Evolutionary conservation across 2,113 vertebrate genomes (phyloP), one percentile per base, ranked within the genome.

Genomic region (Climacteris rufus): DNA sequence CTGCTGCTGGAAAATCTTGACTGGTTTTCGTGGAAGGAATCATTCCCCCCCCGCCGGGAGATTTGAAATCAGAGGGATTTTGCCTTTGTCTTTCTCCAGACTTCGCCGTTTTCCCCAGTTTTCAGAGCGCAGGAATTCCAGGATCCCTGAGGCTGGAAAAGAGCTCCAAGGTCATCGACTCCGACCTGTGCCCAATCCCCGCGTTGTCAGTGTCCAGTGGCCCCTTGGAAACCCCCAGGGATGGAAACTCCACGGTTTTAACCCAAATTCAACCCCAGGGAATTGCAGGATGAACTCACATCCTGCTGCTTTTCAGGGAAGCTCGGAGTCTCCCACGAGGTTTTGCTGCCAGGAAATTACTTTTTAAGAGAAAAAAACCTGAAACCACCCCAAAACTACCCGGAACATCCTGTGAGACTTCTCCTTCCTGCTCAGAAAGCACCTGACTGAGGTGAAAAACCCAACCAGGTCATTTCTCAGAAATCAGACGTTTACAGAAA

Each of bases 221-320:
- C 1, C 33, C 40, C 24, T 30, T 9, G 54, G 72, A 18, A 20
- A 11, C 44, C 44, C 31, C 49, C 40, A 7, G 27, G 77, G 61
- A 25, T 0, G 2, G 14, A 54, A 80, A 80, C 12, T 9, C 42
- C 0, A 0, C 31, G 54, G 20, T n/a, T 87, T 42, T 12, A 13
- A 35, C 70, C 27, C 75, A 15, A 49, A 49, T 6, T 13, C 14
- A 6, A 31, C 0, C 59, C 40, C 45, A 13, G 25, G 42, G 31
- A 30, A 28, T 21, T 35, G 22, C 42, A 5, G 30, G 19, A 13
- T 6, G 49, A 31, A 5, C 17, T 47, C 22, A 3, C 10, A 20
- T 18, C n/a, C 42, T 19, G 2, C 23, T 0, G 2, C 25, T 40
- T 2, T 16, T 14, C 70, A 22, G 35, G 0, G 1, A 4, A 3